Conservation (phyloP, 2,797 vertebrate species). For the Diglossa cyanea region DNA sequence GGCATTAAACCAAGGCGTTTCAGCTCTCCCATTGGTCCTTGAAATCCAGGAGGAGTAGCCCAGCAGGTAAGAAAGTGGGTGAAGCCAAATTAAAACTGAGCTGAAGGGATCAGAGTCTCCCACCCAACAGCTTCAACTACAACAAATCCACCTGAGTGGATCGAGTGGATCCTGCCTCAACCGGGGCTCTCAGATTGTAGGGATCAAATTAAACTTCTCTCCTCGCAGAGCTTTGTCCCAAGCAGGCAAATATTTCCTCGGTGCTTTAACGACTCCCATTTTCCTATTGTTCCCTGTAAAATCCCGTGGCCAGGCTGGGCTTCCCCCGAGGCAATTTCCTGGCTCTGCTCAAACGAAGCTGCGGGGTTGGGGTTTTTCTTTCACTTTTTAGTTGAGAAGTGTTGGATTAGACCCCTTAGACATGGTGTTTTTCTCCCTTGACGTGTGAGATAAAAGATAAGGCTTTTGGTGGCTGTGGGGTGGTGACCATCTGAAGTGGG, state of each 20-base stretch:
- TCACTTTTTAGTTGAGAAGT: background rate
- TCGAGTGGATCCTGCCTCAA: fast-evolving
- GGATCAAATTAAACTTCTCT: background rate
- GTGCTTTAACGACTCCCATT: background rate
- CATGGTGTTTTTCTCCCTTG: background rate
- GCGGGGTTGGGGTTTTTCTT: background rate
- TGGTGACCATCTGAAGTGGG: background rate
- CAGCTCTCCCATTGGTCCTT: fast-evolving
- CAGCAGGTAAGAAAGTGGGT: background rate
- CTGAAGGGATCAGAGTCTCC: background rate
- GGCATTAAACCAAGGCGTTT: background rate
- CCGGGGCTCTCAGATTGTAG: background rate
- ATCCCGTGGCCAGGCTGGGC: background rate
- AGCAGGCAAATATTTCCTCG: background rate
- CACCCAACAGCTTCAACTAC: fast-evolving
- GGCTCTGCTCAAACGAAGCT: background rate
- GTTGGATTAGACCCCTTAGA: background rate
- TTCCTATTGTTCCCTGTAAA: background rate
- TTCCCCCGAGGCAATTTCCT: background rate
- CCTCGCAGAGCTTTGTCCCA: background rate
- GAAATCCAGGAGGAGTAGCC: background rate
- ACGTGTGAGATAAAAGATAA: background rate
- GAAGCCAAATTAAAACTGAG: background rate
- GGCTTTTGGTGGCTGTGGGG: background rate
- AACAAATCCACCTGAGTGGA: fast-evolving